These are phyloP conservation scores for Leptodactylus fallax DNA, from an alignment of 2,797 vertebrate species.

Conservation along the genomic window DNA sequence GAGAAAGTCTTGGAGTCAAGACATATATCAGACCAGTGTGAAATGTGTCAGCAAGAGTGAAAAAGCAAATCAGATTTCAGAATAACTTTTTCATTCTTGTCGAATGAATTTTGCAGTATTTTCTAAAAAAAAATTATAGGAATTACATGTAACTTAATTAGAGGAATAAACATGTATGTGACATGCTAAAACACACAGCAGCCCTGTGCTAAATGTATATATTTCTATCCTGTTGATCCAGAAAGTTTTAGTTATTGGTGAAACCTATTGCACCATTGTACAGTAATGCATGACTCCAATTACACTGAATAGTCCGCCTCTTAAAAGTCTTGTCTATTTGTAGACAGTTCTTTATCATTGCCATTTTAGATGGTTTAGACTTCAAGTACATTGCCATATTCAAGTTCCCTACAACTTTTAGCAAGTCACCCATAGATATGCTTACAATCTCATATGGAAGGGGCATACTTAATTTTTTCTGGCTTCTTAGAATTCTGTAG, in stretches of 20 bases:
- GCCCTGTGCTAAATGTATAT: too few relatives aligned
- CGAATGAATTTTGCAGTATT: background rate
- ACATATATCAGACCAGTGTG: slow-evolving; percentile 25
- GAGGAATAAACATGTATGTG: background rate
- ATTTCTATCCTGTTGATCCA: background rate
- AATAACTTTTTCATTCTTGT: background rate
- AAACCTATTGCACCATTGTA: background rate
- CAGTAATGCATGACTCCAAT: background rate
- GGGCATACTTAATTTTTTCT: too few relatives aligned
- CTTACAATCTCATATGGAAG: too few relatives aligned
- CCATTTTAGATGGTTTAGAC: too few relatives aligned
- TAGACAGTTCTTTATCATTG: too few relatives aligned
- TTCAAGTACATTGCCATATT: too few relatives aligned
- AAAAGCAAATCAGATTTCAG: slow-evolving; percentile 9
- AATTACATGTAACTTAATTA: background rate
- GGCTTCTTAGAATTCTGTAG: too few relatives aligned
- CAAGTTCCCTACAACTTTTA: too few relatives aligned
- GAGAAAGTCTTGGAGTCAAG: background rate
- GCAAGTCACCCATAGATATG: too few relatives aligned
- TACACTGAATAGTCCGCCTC: background rate
- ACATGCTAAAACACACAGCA: background rate
- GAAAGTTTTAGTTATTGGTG: background rate
- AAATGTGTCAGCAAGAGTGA: slow-evolving; percentile 15
- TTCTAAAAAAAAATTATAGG: background rate
- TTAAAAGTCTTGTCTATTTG: background rate